Evolutionary conservation across 2,888 invertebrate genomes (phyloP).

Genomic region (Acanthosoma haemorrhoidale): DNA sequence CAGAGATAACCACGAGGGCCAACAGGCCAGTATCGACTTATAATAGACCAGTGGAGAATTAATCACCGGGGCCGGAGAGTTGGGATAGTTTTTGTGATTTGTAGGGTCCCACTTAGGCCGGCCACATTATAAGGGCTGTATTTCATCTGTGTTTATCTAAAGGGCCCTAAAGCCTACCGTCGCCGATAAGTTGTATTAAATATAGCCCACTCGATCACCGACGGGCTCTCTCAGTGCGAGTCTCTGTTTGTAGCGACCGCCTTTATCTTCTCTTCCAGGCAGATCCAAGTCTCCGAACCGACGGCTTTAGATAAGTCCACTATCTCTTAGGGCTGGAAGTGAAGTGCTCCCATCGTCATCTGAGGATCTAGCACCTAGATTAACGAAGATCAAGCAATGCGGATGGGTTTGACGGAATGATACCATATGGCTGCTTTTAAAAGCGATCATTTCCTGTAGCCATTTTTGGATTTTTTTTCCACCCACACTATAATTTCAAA

Average conservation of each 20-base stretch:
- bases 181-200: constrained; percentile 2
- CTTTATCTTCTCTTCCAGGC: neutral
- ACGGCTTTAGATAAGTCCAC: too few species aligned
- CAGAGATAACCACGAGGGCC: neutral
- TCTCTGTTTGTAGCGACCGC: neutral
- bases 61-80: neutral
- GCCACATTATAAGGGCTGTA: constrained; percentile 6
- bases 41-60: neutral
- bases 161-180: neutral
- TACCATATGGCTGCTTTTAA: too few species aligned
- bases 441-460: too few species aligned
- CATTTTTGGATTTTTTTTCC: too few species aligned
- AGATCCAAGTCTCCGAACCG: too few species aligned
- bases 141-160: constrained; percentile 22
- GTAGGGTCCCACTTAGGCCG: neutral
- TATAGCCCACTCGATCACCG: constrained; percentile 6
- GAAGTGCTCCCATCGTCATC: too few species aligned
- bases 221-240: neutral
- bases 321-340: too few species aligned
- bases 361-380: too few species aligned
- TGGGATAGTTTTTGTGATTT: constrained; percentile 13
- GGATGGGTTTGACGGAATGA: too few species aligned
- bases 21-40: neutral
- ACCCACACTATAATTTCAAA: too few species aligned
- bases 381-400: too few species aligned